A percentile compares a stretch with the other conserved stretches of the same genome.
Evolutionary conservation across 2,888 invertebrate genomes (phyloP).

Genomic region (Temnothorax rugatulus): DNA sequence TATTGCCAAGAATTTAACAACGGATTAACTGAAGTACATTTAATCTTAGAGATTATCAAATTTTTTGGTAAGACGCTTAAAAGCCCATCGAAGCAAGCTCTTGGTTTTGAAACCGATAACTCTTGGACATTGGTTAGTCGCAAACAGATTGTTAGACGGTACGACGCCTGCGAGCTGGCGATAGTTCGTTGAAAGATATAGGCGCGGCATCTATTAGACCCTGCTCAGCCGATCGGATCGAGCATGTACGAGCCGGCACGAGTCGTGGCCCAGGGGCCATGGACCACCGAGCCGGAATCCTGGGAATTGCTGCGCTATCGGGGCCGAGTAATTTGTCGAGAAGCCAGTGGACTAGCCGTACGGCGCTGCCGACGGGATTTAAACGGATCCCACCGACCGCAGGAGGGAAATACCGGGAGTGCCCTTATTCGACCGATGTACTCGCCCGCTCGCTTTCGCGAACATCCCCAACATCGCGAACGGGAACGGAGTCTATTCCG

Average conservation of each 20-base stretch:
- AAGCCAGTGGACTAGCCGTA: constrained; percentile 71
- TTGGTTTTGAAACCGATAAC: neutral
- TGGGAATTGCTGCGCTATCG: constrained; percentile 74
- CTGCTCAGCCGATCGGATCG: constrained; percentile 66
- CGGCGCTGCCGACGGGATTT: constrained; percentile 73
- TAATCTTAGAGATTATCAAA: neutral
- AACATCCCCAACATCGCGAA: constrained; percentile 58
- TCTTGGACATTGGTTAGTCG: neutral
- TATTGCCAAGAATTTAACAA: neutral
- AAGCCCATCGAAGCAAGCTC: constrained; percentile 21
- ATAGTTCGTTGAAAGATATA: constrained; percentile 62
- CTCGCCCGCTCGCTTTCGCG: constrained; percentile 58
- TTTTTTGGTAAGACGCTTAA: constrained; percentile 9
- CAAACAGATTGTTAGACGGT: constrained; percentile 31
- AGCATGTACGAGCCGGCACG: constrained; percentile 43
- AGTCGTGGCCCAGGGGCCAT: constrained; percentile 49
- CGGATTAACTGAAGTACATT: neutral
- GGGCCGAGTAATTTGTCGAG: constrained; percentile 77
- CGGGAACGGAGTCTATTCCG: constrained; percentile 59
- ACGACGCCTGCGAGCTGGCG: constrained; percentile 32
- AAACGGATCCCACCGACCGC: constrained; percentile 70
- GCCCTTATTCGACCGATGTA: constrained; percentile 59
- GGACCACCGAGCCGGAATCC: constrained; percentile 71
- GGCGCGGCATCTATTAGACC: constrained; percentile 61
- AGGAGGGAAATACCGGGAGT: constrained; percentile 72